Evolutionary conservation across 2,888 invertebrate species (phyloP).

Genomic region (Dynastes grantii): DNA sequence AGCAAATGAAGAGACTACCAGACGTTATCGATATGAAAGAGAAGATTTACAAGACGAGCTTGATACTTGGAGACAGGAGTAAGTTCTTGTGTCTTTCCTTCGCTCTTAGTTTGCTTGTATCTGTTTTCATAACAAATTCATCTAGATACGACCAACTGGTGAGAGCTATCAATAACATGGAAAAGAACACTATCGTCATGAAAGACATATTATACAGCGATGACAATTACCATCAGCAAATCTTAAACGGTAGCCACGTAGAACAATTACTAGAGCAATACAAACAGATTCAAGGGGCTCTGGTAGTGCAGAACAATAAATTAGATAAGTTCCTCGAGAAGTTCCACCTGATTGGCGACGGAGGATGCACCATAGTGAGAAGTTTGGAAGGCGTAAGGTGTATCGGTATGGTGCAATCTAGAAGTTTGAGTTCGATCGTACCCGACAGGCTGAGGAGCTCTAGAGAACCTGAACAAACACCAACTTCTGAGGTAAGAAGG

Average conservation of each 20-base stretch:
- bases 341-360: constrained; percentile 22
- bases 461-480: no score
- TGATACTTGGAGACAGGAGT: constrained; percentile 56
- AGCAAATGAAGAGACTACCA: constrained; percentile 31
- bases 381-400: constrained; percentile 24
- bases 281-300: constrained; percentile 49
- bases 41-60: constrained; percentile 48
- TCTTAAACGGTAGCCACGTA: constrained; percentile 17
- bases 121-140: constrained; percentile 3
- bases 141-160: constrained; percentile 54
- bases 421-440: not conserved
- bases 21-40: constrained; percentile 25
- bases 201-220: constrained; percentile 9
- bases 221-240: constrained; percentile 31
- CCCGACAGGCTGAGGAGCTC: not conserved
- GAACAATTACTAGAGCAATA: constrained; percentile 52
- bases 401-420: not conserved
- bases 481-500: no score
- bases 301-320: constrained; percentile 55
- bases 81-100: constrained; percentile 17
- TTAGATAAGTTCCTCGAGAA: constrained; percentile 47
- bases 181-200: constrained; percentile 29
- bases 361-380: constrained; percentile 4
- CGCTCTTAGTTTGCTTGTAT: not conserved
- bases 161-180: constrained; percentile 38